Conservation (phyloP, 2,113 vertebrate genomes). For the Mustelus asterias region DNA sequence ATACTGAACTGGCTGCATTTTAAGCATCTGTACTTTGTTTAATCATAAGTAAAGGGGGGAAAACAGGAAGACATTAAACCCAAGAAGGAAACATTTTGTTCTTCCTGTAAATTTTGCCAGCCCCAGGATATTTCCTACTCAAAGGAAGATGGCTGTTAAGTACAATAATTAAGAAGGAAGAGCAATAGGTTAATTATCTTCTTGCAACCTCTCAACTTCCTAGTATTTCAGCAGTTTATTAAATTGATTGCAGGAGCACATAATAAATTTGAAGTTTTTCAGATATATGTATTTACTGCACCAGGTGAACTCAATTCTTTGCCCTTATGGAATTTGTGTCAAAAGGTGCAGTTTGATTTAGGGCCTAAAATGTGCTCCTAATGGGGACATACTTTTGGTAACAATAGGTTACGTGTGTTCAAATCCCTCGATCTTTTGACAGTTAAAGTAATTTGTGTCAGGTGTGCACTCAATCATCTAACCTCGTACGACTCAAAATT, state of each 20-base stretch:
- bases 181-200: conserved; percentile 25
- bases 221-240: not conserved
- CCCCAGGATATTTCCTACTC: not conserved
- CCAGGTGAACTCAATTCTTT: not conserved
- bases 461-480: not conserved
- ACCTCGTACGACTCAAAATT: not conserved
- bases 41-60: not conserved
- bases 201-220: not conserved
- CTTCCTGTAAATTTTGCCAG: not conserved
- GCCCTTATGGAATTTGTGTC: not conserved
- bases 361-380: not conserved
- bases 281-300: not conserved
- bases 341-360: not conserved
- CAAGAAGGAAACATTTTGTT: not conserved
- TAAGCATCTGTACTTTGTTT: not conserved
- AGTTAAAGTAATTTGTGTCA: conserved; percentile 9
- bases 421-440: not conserved
- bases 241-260: not conserved
- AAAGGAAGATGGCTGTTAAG: not conserved
- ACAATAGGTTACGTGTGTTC: not conserved
- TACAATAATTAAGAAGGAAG: not conserved
- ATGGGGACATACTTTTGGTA: not conserved
- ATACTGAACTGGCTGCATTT: not conserved
- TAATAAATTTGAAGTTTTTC: not conserved
- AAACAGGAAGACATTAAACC: not conserved